Base-by-base conservation (phyloP, 2,797 vertebrate genomes). In the Phoeniculus purpureus region DNA sequence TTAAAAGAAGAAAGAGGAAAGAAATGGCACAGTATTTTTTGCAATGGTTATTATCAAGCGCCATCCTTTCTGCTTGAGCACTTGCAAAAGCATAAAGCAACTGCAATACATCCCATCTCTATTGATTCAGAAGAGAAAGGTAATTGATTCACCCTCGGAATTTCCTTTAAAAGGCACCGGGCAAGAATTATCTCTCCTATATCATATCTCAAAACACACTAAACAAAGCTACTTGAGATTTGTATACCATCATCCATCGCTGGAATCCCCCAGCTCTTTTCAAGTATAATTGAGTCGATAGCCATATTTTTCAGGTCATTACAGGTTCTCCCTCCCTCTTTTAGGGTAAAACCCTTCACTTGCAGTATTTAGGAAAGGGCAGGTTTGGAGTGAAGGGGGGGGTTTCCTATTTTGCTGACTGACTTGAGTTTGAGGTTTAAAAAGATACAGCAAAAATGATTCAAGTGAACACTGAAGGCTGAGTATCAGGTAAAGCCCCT, bases 81-180 rank as follows among this genome's bases (percentile, higher is more conserved):
- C 94, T 92, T 1, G 1, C 73, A 51, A 72, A 64, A 85, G 86
- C 83, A 52, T 6, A 29, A 60, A 95, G 73, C 29, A 90, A 85
- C 94, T 87, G 91, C 88, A 83, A 89, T 68, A 90, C 91, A 94
- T 91, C 86, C 93, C 84, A 34, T 51, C 78, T 72, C 90, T 91
- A 95, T 95, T 90, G 94, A 96, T 95, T 94, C 88, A 26, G 78
- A 92, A 90, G 66, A 81, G 88, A 84, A 87, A 92, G 59, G 93
- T 94, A 94, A 95, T 94, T 95, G 94, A 96, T 88, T 95, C 86
- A 66, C 81, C 84, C 91, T 72, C 73, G 82, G 93, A 88, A 95
- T 92, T 93, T 87, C 84, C 94, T 95, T 94, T 95, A 92, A 83
- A 80, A 95, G 88, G 80, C 80, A 75, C 85, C n/a, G 73, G 73